Conservation (phyloP, 2,797 vertebrate species). For the Octomys mimax region DNA sequence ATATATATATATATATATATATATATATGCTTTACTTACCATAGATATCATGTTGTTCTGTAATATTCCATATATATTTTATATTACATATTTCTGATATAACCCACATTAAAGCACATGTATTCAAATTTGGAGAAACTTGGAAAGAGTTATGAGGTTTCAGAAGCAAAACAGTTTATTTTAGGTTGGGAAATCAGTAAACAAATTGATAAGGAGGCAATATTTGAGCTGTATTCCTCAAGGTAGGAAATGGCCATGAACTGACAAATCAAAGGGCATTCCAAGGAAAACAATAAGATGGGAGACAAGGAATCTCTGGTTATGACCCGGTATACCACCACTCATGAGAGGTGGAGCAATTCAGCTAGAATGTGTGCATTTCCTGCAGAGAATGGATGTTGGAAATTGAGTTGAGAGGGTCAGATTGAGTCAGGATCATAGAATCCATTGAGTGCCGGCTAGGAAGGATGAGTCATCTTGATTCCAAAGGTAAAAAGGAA, state of each 20-base stretch:
- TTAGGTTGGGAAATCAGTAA: constrained; percentile 29
- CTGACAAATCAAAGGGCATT: neutral
- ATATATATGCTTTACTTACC: neutral
- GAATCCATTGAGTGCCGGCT: neutral
- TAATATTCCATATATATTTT: neutral
- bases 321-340: neutral
- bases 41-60: neutral
- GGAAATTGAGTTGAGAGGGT: neutral
- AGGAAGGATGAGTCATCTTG: neutral
- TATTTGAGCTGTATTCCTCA: neutral
- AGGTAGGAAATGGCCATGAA: neutral
- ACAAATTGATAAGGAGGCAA: neutral
- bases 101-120: neutral
- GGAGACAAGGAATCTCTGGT: neutral
- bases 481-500: neutral
- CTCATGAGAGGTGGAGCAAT: neutral
- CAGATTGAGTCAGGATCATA: neutral
- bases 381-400: neutral
- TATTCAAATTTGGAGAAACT: neutral
- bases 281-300: neutral
- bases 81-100: neutral
- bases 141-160: neutral
- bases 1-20: neutral
- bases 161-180: neutral
- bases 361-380: neutral